These are phyloP conservation scores for Kryphioiulus occultus DNA, from an alignment of 2,888 invertebrate species.

Conservation along the genomic window DNA sequence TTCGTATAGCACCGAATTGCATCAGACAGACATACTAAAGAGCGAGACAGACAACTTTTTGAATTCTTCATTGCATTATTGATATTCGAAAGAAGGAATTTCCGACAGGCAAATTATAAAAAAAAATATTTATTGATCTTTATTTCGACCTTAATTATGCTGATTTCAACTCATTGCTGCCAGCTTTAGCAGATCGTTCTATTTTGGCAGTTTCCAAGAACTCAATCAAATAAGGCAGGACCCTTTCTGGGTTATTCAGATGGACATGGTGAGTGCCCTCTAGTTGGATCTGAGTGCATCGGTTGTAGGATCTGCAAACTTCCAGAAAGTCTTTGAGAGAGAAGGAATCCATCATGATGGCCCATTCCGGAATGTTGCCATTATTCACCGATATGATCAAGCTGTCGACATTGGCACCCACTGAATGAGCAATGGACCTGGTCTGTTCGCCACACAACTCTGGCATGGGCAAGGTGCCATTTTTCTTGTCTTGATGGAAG, in stretches of 20 bases:
- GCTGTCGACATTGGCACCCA: constrained; percentile 33
- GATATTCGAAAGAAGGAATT: neutral
- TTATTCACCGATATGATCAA: neutral
- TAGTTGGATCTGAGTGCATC: constrained; percentile 55
- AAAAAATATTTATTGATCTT: neutral
- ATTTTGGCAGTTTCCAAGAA: constrained; percentile 53
- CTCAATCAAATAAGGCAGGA: constrained; percentile 54
- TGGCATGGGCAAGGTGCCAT: neutral
- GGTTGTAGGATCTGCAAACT: neutral
- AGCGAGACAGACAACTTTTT: too few relatives aligned
- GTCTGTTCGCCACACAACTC: neutral
- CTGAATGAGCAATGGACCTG: neutral
- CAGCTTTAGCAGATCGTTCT: neutral
- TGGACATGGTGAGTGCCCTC: constrained; percentile 57
- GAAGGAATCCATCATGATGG: constrained; percentile 35
- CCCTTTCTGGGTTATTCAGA: constrained; percentile 56
- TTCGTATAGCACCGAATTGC: too few relatives aligned
- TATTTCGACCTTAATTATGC: neutral
- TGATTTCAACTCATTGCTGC: neutral
- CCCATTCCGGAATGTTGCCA: constrained; percentile 41
- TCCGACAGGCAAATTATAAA: neutral
- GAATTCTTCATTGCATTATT: too few relatives aligned
- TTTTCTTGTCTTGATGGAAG: constrained; percentile 31
- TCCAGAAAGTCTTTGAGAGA: neutral
- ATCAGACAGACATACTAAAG: too few relatives aligned